phyloP scores from a whole-genome alignment of 2,888 invertebrate species.

The Nomada ruficornis region DNA sequence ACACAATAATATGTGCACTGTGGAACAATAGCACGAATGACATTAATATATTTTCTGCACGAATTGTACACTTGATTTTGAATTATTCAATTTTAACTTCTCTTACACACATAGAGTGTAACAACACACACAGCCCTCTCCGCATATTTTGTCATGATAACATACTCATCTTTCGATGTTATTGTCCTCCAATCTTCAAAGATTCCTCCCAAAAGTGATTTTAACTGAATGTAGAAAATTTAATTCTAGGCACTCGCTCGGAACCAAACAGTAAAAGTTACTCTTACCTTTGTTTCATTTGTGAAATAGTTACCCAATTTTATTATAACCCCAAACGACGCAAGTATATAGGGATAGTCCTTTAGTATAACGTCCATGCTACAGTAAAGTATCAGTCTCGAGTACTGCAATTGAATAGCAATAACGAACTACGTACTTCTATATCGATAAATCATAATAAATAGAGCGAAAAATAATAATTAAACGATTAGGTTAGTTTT shows the following conservation, averaged over 20 bases:
- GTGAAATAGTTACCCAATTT: constrained; percentile 11
- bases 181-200: constrained; percentile 8
- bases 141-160: background rate
- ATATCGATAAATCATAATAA: too few species aligned
- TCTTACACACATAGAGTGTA: background rate
- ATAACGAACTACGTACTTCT: too few species aligned
- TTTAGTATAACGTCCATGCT: background rate
- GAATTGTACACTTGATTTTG: too few species aligned
- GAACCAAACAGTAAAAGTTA: background rate
- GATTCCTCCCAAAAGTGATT: background rate
- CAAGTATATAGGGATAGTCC: background rate
- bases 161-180: background rate
- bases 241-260: background rate
- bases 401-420: background rate
- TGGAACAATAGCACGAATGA: background rate
- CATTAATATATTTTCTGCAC: background rate
- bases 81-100: background rate
- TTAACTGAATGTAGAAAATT: background rate
- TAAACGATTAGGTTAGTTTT: too few species aligned
- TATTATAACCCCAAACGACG: background rate
- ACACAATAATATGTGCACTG: background rate
- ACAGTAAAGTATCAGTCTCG: background rate
- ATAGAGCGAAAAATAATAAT: too few species aligned
- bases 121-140: background rate
- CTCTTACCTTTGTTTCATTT: constrained; percentile 13